Evolutionary conservation across 2,888 invertebrate species (phyloP).

Genomic region (Apamea monoglypha): DNA sequence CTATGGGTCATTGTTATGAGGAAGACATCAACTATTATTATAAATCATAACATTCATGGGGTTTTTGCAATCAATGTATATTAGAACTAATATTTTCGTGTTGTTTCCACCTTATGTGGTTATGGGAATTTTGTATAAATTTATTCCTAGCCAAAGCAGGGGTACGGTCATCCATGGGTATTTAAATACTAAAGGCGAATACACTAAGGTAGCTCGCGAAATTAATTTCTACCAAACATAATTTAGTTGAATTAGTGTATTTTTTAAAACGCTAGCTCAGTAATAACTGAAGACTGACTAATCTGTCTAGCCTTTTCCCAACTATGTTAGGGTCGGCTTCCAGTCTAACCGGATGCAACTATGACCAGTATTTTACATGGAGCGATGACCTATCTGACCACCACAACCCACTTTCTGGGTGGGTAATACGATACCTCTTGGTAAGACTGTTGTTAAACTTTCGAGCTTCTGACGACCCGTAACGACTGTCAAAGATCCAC

Average conservation of each 20-base stretch:
- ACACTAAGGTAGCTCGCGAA: background rate
- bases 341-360: too few species aligned
- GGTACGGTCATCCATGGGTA: background rate
- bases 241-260: background rate
- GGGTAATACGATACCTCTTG: too few species aligned
- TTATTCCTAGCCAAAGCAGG: background rate
- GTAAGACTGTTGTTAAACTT: too few species aligned
- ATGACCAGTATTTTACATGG: too few species aligned
- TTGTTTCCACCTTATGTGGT: slow-evolving; percentile 7
- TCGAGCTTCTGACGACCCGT: too few species aligned
- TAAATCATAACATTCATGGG: slow-evolving; percentile 9
- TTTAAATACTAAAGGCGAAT: background rate
- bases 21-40: slow-evolving; percentile 14
- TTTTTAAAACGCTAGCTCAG: background rate
- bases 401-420: too few species aligned
- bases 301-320: too few species aligned
- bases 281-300: background rate
- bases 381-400: too few species aligned
- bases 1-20: slow-evolving; percentile 9
- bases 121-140: background rate
- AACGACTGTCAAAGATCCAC: too few species aligned
- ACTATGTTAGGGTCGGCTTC: too few species aligned
- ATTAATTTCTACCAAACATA: background rate
- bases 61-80: slow-evolving; percentile 2
- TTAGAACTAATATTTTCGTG: slow-evolving; percentile 15